Percentiles rank a stretch among this genome's conserved stretches.
Evolutionary conservation across 2,113 vertebrate genomes (phyloP).

Genomic region (Halcyon senegalensis): DNA sequence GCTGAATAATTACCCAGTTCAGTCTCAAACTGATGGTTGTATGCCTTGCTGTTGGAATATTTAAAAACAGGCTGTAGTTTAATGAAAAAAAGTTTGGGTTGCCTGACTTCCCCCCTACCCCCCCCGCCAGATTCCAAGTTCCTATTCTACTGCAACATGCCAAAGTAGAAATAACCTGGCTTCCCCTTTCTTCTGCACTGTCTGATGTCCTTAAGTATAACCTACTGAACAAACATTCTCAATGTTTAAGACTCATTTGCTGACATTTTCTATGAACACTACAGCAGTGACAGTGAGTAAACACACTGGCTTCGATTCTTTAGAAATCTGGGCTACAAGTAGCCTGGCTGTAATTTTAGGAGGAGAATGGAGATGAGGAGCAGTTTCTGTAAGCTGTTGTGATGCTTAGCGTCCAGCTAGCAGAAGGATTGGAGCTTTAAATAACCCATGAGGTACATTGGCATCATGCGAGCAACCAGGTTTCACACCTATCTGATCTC

Average conservation of each 20-base stretch:
- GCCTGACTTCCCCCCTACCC: accelerated
- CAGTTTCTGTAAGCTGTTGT: background rate
- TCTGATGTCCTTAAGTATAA: background rate
- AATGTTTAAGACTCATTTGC: background rate
- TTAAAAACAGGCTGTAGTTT: background rate
- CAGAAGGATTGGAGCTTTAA: background rate
- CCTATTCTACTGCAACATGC: background rate
- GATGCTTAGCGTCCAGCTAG: background rate
- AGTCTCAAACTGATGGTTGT: background rate
- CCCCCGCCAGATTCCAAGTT: background rate
- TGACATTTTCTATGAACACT: background rate
- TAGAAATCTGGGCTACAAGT: background rate
- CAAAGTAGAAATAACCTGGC: background rate
- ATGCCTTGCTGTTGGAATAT: background rate
- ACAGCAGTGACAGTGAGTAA: background rate
- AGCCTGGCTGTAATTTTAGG: background rate
- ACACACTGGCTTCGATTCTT: background rate
- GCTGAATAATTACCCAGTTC: background rate
- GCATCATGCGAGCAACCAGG: background rate
- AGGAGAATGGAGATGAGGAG: background rate
- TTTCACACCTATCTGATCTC: background rate
- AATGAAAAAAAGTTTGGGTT: background rate
- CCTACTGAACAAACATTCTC: background rate
- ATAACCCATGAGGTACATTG: background rate
- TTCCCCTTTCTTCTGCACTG: background rate